These are phyloP conservation scores for Sebastes taczanowskii DNA, from an alignment of 2,797 vertebrate species.

Conservation along the genomic window DNA sequence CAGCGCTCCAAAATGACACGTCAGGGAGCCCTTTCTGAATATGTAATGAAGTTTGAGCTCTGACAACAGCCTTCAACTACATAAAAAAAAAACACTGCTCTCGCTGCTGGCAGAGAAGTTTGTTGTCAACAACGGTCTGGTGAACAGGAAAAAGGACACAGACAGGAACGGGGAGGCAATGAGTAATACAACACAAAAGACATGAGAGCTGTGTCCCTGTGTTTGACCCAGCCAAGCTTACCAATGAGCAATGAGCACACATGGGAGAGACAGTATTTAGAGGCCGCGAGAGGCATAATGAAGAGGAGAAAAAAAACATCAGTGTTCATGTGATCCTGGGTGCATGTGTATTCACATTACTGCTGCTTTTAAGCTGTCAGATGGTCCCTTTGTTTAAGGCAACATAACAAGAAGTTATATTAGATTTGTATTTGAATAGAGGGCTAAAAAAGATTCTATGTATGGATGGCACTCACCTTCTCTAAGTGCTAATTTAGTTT, in stretches of 20 bases:
- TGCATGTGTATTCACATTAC: conserved; percentile 17
- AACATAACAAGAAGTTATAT: conserved; percentile 20
- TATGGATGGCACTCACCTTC: conserved; percentile 45
- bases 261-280: conserved; percentile 8
- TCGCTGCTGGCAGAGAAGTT: conserved; percentile 51
- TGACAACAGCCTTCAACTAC: conserved; percentile 64
- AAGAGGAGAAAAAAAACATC: neutral
- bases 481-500: conserved; percentile 54
- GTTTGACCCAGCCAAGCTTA: conserved; percentile 42
- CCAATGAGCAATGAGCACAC: conserved; percentile 30
- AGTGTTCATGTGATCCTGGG: conserved; percentile 2
- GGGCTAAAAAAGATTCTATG: conserved; percentile 6
- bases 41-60: conserved; percentile 56
- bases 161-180: conserved; percentile 39
- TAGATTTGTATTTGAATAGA: conserved; percentile 37
- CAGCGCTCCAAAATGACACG: conserved; percentile 56
- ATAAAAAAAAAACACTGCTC: conserved; percentile 8
- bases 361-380: conserved; percentile 48
- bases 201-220: conserved; percentile 41
- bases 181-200: conserved; percentile 55
- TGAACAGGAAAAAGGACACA: conserved; percentile 44
- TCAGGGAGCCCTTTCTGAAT: conserved; percentile 64
- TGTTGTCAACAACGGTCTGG: conserved; percentile 59
- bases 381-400: conserved; percentile 30
- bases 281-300: conserved; percentile 40